These are phyloP conservation scores for Craniophora ligustri DNA, from an alignment of 2,888 invertebrate species.

Conservation along the genomic window DNA sequence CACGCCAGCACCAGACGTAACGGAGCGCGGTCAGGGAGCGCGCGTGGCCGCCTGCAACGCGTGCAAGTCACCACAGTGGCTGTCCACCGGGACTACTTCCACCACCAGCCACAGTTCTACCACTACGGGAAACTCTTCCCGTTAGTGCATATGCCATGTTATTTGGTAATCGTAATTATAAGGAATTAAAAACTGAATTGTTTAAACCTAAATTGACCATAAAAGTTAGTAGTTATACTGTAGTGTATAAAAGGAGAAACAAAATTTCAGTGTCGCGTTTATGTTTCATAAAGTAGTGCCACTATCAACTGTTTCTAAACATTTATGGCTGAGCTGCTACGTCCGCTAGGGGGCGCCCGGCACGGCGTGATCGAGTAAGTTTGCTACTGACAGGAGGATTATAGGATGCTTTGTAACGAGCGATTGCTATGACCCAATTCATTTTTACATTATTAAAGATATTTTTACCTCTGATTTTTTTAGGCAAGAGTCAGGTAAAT, in stretches of 20 bases:
- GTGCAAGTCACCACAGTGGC: constrained; percentile 82
- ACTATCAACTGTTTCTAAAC: constrained; percentile 45
- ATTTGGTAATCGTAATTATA: too few species aligned
- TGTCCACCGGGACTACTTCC: constrained; percentile 83
- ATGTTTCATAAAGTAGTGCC: constrained; percentile 27
- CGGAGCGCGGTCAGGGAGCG: constrained; percentile 75
- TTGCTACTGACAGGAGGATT: constrained; percentile 80
- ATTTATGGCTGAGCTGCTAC: constrained; percentile 57
- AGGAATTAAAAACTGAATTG: too few species aligned
- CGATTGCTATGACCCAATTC: constrained; percentile 67
- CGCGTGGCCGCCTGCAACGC: constrained; percentile 69
- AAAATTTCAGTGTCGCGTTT: constrained; percentile 28
- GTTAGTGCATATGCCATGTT: constrained; percentile 82
- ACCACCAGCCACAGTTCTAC: constrained; percentile 89
- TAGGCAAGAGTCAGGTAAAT: too few species aligned
- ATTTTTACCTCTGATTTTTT: too few species aligned
- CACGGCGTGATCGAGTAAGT: constrained; percentile 61
- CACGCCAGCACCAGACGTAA: constrained; percentile 89
- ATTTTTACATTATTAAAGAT: constrained; percentile 49
- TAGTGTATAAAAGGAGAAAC: constrained; percentile 1
- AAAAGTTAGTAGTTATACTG: too few species aligned
- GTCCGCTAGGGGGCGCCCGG: constrained; percentile 45
- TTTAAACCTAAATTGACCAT: too few species aligned
- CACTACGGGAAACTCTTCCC: constrained; percentile 89
- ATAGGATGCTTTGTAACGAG: constrained; percentile 72